Conservation (phyloP, 92 coral and sea anemone species). For the Actinostola sp. region DNA sequence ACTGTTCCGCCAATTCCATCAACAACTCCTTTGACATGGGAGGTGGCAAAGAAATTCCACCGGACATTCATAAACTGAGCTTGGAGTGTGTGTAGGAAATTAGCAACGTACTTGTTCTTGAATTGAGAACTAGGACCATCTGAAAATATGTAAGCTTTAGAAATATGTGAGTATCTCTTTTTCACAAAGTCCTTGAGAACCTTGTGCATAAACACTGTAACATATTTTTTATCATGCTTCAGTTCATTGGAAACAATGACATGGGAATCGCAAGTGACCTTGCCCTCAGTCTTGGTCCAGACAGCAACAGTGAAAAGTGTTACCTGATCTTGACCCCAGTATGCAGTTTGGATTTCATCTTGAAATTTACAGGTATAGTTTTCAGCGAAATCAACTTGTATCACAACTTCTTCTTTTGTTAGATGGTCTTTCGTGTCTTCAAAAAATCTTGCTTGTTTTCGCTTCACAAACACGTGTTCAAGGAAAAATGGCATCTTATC, state of each 20-base stretch:
- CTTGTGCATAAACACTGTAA: constrained; percentile 39
- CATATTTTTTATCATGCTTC: constrained; percentile 35
- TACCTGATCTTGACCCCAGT: constrained; percentile 53
- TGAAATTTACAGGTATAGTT: constrained; percentile 33
- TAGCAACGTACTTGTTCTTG: constrained; percentile 50
- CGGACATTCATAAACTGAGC: constrained; percentile 9
- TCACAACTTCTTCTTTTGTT: not conserved
- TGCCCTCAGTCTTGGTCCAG: constrained; percentile 32
- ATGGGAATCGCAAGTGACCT: constrained; percentile 29
- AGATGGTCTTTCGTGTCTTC: constrained; percentile 16
- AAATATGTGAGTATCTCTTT: constrained; percentile 11
- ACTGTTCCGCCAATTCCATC: constrained; percentile 59
- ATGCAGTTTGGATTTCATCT: constrained; percentile 54
- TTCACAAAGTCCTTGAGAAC: constrained; percentile 32
- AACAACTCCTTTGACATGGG: constrained; percentile 62
- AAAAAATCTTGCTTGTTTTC: constrained; percentile 34
- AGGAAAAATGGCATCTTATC: constrained; percentile 42
- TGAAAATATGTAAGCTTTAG: constrained; percentile 30
- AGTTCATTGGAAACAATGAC: constrained; percentile 44
- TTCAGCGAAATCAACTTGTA: constrained; percentile 33
- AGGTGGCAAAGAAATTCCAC: constrained; percentile 59
- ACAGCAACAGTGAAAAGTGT: constrained; percentile 43
- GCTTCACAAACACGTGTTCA: constrained; percentile 48
- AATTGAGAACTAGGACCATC: constrained; percentile 68
- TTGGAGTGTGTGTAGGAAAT: constrained; percentile 18